These are phyloP conservation scores for Podocnemis expansa DNA, from an alignment of 2,113 vertebrate species.

Conservation along the genomic window DNA sequence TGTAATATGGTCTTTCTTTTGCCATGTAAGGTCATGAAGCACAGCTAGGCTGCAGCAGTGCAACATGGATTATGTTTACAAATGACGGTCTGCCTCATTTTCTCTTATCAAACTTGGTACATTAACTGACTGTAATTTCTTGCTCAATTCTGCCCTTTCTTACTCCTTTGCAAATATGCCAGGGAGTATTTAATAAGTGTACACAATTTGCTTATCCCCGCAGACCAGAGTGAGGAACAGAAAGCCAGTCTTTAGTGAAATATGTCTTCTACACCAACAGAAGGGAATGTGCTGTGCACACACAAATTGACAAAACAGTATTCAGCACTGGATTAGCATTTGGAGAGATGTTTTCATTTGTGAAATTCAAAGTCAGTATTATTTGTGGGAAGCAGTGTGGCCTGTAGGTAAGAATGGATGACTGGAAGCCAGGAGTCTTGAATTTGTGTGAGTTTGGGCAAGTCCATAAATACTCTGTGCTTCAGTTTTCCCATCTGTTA, in stretches of 20 bases:
- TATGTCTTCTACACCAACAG: neutral
- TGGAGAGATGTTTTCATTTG: neutral
- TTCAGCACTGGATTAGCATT: neutral
- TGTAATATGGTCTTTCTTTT: neutral
- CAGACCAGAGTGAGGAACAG: neutral
- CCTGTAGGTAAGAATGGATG: neutral
- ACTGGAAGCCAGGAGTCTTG: neutral
- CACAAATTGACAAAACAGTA: neutral
- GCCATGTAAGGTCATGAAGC: constrained; percentile 9
- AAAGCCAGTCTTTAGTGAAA: neutral
- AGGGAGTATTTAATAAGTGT: neutral
- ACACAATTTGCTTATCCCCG: neutral
- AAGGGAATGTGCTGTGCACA: neutral
- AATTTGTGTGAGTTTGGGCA: neutral
- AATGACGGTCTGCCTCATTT: neutral
- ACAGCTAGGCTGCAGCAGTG: neutral
- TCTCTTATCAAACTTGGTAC: neutral
- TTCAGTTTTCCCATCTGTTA: neutral
- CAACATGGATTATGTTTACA: neutral
- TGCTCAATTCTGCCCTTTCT: neutral
- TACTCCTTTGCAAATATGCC: neutral
- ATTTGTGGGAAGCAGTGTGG: neutral
- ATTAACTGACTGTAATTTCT: neutral
- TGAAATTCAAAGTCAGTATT: neutral
- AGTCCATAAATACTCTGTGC: neutral